These are phyloP conservation scores for Apotomis betuletana DNA, from an alignment of 2,888 invertebrate genomes.

Conservation along the genomic window DNA sequence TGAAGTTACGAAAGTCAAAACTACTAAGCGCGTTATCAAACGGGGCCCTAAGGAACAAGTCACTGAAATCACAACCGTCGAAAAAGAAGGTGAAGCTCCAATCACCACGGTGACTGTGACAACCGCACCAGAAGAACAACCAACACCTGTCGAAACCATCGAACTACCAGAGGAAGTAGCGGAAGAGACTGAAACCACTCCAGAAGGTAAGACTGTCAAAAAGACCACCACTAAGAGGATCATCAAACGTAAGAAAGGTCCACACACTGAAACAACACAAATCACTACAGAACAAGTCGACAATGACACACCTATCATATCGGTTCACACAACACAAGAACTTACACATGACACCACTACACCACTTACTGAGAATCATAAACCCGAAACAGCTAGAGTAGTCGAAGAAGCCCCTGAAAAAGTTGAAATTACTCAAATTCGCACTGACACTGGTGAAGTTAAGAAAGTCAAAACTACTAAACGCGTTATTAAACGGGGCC, in stretches of 20 bases:
- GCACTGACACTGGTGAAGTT: constrained; percentile 18
- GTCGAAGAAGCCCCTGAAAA: constrained; percentile 7
- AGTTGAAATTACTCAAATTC: constrained; percentile 19
- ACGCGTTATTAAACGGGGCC: constrained; percentile 37
- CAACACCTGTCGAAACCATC: background rate
- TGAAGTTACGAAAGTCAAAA: too few species aligned
- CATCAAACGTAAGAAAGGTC: constrained; percentile 8
- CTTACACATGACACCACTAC: constrained; percentile 6
- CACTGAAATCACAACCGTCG: constrained; percentile 22
- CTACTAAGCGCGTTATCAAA: too few species aligned
- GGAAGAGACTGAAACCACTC: background rate
- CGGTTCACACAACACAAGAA: background rate
- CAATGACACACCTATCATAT: background rate
- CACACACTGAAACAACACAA: constrained; percentile 1
- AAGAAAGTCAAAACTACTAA: constrained; percentile 41
- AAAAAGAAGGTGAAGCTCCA: constrained; percentile 17
- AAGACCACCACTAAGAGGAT: constrained; percentile 2
- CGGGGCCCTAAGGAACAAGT: background rate
- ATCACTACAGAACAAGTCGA: constrained; percentile 1
- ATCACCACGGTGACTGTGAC: constrained; percentile 6
- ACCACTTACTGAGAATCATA: background rate
- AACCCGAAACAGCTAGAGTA: background rate
- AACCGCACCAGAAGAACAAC: background rate
- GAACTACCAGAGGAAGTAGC: background rate
- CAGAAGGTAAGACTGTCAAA: background rate